Base-by-base conservation (phyloP, 2,888 invertebrate species). In the Chelonus formosanus region DNA sequence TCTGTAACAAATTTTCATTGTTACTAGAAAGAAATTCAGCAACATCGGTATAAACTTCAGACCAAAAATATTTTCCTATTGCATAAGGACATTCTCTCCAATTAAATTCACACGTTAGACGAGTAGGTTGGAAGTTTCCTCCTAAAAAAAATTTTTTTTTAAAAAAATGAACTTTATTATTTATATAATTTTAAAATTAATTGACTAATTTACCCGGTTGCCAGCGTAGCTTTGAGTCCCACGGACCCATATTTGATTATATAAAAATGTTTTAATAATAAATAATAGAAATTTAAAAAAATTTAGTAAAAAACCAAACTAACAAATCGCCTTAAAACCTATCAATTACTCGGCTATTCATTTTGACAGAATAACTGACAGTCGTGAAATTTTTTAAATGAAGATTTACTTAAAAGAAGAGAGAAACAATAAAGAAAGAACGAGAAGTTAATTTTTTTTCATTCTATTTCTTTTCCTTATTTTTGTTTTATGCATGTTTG, bases 11-110 rank as follows among this genome's bases (percentile, higher is more conserved):
- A 47, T 48, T 7, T 58, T 57, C 10, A 10, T 35, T 7, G 44
- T 82, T 80, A 59, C 75, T 76, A 2, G 71, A 72, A 40, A 82
- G 66, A 63, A 72, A 78, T 40, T 82, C 82, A 7, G 78, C 74
- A 31, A 82, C 82, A 47, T 82, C 82, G 5, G 81, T 79, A 3
- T 82, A 80, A 4, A 79, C 73, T 69, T 82, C 82, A 5, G 72
- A 75, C 82, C 82, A 82, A 47, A 81, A 63, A 62, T 82, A 82
- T 74, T 75, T 74, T 10, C 62, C 64, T 20, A 81, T 69, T 3
- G 80, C 80, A 44, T 65, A 65, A 0, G 77, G 75, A 70, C 82
- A 82, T 63, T 78, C 74, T 34, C 67, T 71, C 80, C 80, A 81
- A 62, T 77, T 73, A 47, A 71, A 59, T 63, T 77, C 73, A 56